These are phyloP conservation scores for Lepeophtheirus nordmannii DNA, from an alignment of 2,888 invertebrate genomes.

Conservation along the genomic window DNA sequence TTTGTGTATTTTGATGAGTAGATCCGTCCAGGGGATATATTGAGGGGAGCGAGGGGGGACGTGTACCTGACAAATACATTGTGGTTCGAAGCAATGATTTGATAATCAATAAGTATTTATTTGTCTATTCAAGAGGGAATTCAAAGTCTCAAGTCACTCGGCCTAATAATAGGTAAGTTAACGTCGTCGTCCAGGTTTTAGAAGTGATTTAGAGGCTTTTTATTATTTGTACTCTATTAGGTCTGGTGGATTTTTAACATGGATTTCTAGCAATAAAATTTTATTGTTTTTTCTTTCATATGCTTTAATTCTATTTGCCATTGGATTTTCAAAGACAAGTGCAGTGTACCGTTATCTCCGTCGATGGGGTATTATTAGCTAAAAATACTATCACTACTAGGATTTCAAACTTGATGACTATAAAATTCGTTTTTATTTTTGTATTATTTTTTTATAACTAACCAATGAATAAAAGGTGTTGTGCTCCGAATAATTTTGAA, in stretches of 20 bases:
- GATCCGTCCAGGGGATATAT: slow-evolving; percentile 6
- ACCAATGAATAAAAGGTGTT: too few relatives aligned
- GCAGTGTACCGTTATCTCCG: background rate
- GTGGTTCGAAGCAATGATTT: slow-evolving; percentile 9
- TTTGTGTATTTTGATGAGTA: background rate
- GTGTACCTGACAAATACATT: slow-evolving; percentile 11
- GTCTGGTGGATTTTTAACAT: background rate
- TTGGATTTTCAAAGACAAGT: background rate
- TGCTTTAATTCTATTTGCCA: background rate
- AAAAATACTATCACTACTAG: too few relatives aligned
- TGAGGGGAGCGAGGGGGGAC: background rate
- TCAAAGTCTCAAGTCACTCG: background rate
- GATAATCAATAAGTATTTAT: background rate
- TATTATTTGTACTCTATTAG: background rate
- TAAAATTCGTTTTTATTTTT: too few relatives aligned
- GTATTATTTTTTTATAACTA: too few relatives aligned
- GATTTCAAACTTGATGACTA: too few relatives aligned
- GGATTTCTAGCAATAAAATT: background rate
- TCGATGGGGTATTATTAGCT: too few relatives aligned
- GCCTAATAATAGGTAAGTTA: background rate
- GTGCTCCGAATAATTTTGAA: too few relatives aligned
- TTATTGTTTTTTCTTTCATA: background rate
- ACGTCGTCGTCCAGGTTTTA: background rate
- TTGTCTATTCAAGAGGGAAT: background rate
- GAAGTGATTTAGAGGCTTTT: background rate